Conservation (phyloP, 2,888 invertebrate species). For the Chrysina gloriosa region DNA sequence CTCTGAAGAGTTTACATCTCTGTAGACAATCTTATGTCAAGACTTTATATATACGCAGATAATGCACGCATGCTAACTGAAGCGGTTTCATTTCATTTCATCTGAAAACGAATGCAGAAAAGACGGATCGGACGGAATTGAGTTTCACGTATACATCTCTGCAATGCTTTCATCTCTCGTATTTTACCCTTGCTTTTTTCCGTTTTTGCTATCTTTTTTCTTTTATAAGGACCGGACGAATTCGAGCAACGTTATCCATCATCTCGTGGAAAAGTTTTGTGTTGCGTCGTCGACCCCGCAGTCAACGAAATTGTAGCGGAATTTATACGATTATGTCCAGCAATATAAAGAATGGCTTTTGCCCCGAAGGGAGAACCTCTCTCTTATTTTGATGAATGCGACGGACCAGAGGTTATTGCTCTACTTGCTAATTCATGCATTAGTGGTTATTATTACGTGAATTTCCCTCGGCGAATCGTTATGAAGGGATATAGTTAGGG, state of each 20-base stretch:
- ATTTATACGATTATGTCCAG: slow-evolving; percentile 35
- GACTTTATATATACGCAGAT: no score
- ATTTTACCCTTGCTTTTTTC: background rate
- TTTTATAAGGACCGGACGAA: no score
- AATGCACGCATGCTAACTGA: no score
- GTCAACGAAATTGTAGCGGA: slow-evolving; percentile 31
- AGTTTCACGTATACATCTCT: background rate
- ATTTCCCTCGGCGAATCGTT: no score
- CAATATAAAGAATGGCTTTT: slow-evolving; percentile 22
- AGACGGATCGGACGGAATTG: background rate
- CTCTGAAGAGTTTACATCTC: no score
- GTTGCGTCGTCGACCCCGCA: slow-evolving; percentile 17
- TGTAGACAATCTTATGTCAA: no score
- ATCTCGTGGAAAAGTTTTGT: slow-evolving; percentile 28
- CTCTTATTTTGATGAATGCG: no score
- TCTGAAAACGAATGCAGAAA: background rate
- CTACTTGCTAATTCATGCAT: slow-evolving; percentile 14
- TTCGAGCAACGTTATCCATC: slow-evolving; percentile 17
- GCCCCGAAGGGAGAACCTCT: no score
- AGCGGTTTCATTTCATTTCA: no score
- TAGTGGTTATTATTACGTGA: no score
- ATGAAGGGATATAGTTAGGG: no score
- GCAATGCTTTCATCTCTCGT: background rate
- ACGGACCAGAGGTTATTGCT: background rate
- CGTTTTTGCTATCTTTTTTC: background rate